Percentiles rank a stretch among this genome's conserved stretches.
phyloP scores from a whole-genome alignment of 2,888 invertebrate genomes.

The Volucella inflata region DNA sequence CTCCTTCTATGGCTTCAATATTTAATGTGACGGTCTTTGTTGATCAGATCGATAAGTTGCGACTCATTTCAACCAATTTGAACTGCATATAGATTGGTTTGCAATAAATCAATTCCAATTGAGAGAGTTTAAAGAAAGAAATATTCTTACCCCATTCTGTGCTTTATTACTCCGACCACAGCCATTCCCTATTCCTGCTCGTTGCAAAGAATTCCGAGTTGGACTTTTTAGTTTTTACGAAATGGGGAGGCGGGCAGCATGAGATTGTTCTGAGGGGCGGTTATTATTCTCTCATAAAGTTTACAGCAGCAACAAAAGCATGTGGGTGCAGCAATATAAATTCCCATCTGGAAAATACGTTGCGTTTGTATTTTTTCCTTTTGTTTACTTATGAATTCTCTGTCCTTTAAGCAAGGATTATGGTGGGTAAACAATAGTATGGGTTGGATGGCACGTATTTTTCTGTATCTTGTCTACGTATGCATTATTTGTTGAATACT shows the following conservation, averaged over 20 bases:
- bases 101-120: background rate
- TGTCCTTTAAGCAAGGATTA: no score
- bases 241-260: background rate
- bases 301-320: background rate
- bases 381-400: conserved; percentile 1
- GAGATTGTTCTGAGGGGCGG: background rate
- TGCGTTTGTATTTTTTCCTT: conserved; percentile 9
- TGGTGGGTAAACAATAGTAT: background rate
- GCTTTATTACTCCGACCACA: background rate
- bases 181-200: background rate
- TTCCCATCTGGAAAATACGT: background rate
- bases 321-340: conserved; percentile 13
- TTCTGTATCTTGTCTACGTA: background rate
- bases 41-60: no score
- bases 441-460: background rate
- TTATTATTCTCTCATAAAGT: conserved; percentile 1
- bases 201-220: no score
- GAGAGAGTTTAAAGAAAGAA: background rate
- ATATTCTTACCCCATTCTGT: background rate
- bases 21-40: background rate
- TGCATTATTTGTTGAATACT: background rate
- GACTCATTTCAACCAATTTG: background rate
- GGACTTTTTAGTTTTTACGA: background rate
- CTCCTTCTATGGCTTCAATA: background rate
- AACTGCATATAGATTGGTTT: conserved; percentile 2